Base-by-base conservation (phyloP, 2,888 invertebrate genomes). In the Serripes groenlandicus region DNA sequence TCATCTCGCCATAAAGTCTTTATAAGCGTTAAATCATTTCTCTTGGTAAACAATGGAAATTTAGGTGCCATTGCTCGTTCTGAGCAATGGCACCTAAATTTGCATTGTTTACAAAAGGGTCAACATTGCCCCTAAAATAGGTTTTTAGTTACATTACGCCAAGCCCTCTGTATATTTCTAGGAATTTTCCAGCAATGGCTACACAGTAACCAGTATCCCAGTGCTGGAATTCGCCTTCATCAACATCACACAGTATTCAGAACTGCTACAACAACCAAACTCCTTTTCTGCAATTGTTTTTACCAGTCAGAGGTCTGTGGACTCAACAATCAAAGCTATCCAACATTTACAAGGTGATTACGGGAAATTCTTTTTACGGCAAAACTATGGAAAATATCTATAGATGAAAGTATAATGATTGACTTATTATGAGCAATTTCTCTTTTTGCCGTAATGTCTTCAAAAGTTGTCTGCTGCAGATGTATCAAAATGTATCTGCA, bases 261-360 rank as follows among this genome's bases (percentile, higher is more conserved):
- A 30, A n/a, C 60, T 56, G 56, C 68, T 81, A 28, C 23, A 23
- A 21, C 37, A 68, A 3, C 42, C 28, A 26, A 56, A 69, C 9
- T 37, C 69, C 0, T 81, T 78, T 37, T 76, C 75, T n/a, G 85
- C 77, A 21, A 56, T 85, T 15, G 81, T 85, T 26, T 82, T 85
- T 49, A 85, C 85, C 28, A 85, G 85, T 72, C 85, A 75, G 54
- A 62, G 85, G 21, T 70, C 85, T 34, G 85, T 85, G 26, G 81
- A 85, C 26, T 79, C 85, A 11, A 42, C 70, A 35, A n/a, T 34
- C 0, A 26, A 58, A 34, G 75, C 76, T 32, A 0, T 56, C 1
- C 34, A 28, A 32, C 49, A 7, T 52, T 26, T 37, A 1, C 34
- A 26, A 54, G 62, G 70, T 77, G 21, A 58, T 23, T 35, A 56